Percentiles rank a stretch among this genome's conserved stretches.
These are phyloP conservation scores for pig (Sus scrofa) DNA, from an alignment of 2,113 vertebrate species.

Conservation along the genomic window T2T-Sscrofa CM000812.6:260265501-260266000, in stretches of 20 bases:
- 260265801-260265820: background rate
- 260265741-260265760: background rate
- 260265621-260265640: background rate
- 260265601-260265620: background rate
- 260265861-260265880: background rate
- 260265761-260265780: background rate
- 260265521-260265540: background rate
- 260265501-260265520: background rate
- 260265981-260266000: slow-evolving; percentile 16
- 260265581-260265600: background rate
- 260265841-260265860: background rate
- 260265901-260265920: background rate
- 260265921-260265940: background rate
- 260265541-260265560: background rate
- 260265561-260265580: background rate
- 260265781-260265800: slow-evolving; percentile 54
- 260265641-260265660: background rate
- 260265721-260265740: background rate
- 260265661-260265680: background rate
- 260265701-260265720: background rate
- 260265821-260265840: background rate
- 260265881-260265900: background rate
- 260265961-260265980: background rate
- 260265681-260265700: background rate
- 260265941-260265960: background rate